Evolutionary conservation across 2,888 invertebrate genomes (phyloP), one percentile per base, ranked within the genome.

Genomic region (Drosophila differens): DNA sequence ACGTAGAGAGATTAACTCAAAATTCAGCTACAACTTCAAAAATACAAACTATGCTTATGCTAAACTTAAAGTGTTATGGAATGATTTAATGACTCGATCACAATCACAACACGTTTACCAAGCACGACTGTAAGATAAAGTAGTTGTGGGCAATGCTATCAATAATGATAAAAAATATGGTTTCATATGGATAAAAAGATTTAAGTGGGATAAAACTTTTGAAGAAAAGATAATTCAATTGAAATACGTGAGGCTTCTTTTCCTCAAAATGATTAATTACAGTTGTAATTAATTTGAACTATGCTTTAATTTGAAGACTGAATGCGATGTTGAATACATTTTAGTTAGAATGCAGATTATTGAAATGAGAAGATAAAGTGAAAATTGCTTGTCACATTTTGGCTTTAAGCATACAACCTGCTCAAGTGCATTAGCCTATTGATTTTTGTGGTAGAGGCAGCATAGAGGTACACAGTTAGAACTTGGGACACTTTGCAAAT

Each of bases 361-460:
- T 14, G 1, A 14, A 41, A 61, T 33, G 12, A 28, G 41, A 19
- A 25, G 16, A 19, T 19, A 2, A 14, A 22, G 33, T 52, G 39
- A 39, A 25, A 53, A 57, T n/a, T 30, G 44, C 58, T 28, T 70
- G 28, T 71, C 59, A 66, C 35, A 35, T 70, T 73, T 55, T 41
- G n/a, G 65, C 33, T 53, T 57, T 33, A 35, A 49, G 55, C 64
- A 62, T 54, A 41, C 69, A 74, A 60, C 63, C 58, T 72, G 57
- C 41, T 79, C 63, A 71, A 62, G 83, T 76, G 75, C 87, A 89
- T 84, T 86, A 82, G 87, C 82, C 84, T 85, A 85, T 85, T 61
- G 85, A 90, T 85, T 85, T 85, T 71, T 2, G 28, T 35, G 44
- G 49, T 28, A 70, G 30, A 49, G 30, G 33, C 14, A 32, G 16